Evolutionary conservation across 2,888 invertebrate species (phyloP).

Genomic region (Rhyacophila evoluta): DNA sequence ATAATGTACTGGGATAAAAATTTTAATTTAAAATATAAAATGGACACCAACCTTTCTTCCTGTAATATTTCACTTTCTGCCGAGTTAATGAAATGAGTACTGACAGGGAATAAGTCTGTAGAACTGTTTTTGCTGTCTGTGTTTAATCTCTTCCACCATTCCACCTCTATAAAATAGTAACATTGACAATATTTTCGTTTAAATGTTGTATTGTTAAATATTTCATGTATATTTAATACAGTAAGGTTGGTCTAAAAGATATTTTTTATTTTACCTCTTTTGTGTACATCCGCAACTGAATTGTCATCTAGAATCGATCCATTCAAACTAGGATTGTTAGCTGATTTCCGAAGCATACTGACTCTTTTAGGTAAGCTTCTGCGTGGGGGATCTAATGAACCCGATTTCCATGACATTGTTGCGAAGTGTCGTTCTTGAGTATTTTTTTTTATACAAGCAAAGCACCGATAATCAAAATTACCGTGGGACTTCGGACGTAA

Average conservation of each 20-base stretch:
- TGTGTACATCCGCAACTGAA: slow-evolving; percentile 28
- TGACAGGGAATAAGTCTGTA: slow-evolving; percentile 27
- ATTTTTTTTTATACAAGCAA: too few species aligned
- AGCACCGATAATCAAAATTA: too few species aligned
- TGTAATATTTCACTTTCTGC: slow-evolving; percentile 10
- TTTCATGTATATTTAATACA: too few species aligned
- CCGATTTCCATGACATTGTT: background rate
- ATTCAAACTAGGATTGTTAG: slow-evolving; percentile 26
- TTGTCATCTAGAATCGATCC: slow-evolving; percentile 41
- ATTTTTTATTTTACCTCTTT: slow-evolving; percentile 19
- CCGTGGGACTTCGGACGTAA: too few species aligned
- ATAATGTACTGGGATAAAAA: background rate
- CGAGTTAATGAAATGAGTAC: background rate
- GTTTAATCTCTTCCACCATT: slow-evolving; percentile 48
- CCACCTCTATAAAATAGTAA: slow-evolving; percentile 46
- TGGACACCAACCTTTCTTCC: slow-evolving; percentile 34
- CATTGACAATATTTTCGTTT: too few species aligned
- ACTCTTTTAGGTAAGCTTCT: slow-evolving; percentile 16
- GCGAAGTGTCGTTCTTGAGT: too few species aligned
- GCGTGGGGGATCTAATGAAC: background rate
- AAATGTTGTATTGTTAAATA: too few species aligned
- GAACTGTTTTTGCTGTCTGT: slow-evolving; percentile 11
- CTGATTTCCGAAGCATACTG: slow-evolving; percentile 36
- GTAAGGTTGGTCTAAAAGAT: too few species aligned
- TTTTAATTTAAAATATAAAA: background rate